A percentile compares a stretch with the other conserved stretches of the same genome.
Conservation (phyloP, 2,797 vertebrate species). For the Accipiter superciliosus region DNA sequence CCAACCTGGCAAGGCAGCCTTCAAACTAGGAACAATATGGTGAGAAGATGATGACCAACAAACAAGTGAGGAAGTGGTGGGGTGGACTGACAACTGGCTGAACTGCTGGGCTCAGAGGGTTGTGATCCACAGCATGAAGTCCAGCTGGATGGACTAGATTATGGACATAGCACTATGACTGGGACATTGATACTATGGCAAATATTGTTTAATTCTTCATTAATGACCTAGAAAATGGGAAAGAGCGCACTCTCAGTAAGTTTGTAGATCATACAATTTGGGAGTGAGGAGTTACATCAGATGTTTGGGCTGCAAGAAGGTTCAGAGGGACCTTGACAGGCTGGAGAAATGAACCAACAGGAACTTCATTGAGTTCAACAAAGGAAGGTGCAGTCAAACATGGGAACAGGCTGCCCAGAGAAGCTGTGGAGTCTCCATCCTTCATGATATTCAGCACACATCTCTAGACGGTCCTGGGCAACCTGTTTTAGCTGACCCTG, state of each 20-base stretch:
- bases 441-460: neutral
- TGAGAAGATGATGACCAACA: neutral
- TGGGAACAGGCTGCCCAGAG: neutral
- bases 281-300: neutral
- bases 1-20: neutral
- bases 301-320: neutral
- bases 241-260: rapidly evolving
- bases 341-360: neutral
- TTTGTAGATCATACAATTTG: neutral
- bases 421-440: neutral
- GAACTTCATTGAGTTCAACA: neutral
- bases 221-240: neutral
- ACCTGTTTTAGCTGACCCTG: neutral
- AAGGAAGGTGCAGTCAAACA: neutral
- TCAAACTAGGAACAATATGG: neutral
- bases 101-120: neutral
- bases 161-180: too few species aligned
- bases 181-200: neutral
- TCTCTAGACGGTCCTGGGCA: neutral
- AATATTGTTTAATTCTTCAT: neutral
- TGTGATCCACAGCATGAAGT: neutral
- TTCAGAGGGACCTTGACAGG: neutral
- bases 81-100: neutral
- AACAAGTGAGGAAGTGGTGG: neutral
- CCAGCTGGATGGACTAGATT: neutral